Evolutionary conservation across 2,888 invertebrate species (phyloP).

Genomic region (Polylopha cassiicola): DNA sequence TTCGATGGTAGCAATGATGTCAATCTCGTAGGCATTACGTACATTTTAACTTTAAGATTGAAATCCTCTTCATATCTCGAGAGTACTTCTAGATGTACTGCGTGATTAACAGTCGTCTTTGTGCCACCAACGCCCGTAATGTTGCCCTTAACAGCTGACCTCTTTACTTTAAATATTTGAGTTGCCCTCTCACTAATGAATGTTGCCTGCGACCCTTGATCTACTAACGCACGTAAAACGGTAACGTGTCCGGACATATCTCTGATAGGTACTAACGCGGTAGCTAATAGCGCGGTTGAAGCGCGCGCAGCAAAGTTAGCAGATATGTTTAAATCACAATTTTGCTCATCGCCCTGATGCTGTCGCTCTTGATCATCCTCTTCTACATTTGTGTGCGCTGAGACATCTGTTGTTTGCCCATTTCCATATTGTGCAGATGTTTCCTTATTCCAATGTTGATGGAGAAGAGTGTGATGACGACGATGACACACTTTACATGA

Average conservation of each 20-base stretch:
- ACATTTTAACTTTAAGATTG: too few relatives aligned
- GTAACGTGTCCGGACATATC: neutral
- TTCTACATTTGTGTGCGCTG: too few relatives aligned
- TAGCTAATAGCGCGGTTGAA: conserved; percentile 1
- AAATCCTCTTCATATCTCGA: conserved; percentile 1
- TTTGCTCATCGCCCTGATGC: neutral
- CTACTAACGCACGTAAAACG: neutral
- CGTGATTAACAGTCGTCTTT: neutral
- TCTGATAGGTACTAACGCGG: neutral
- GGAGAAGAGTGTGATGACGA: conserved; percentile 11
- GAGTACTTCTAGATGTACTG: neutral
- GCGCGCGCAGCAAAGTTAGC: neutral
- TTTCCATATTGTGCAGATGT: neutral
- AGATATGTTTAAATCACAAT: neutral
- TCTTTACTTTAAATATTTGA: neutral
- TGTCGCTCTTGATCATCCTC: neutral
- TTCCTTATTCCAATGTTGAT: neutral
- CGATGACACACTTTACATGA: conserved; percentile 5
- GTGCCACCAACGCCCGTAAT: conserved; percentile 1
- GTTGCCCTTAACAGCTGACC: neutral
- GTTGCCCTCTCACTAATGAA: conserved; percentile 1
- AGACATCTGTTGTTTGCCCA: too few relatives aligned
- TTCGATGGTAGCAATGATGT: conserved; percentile 13
- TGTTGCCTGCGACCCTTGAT: conserved; percentile 2
- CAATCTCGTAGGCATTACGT: conserved; percentile 22